Evolutionary conservation across 2,113 vertebrate genomes (phyloP), one percentile per base, ranked within the genome.

Genomic region (Andinoacara biseriatus): DNA sequence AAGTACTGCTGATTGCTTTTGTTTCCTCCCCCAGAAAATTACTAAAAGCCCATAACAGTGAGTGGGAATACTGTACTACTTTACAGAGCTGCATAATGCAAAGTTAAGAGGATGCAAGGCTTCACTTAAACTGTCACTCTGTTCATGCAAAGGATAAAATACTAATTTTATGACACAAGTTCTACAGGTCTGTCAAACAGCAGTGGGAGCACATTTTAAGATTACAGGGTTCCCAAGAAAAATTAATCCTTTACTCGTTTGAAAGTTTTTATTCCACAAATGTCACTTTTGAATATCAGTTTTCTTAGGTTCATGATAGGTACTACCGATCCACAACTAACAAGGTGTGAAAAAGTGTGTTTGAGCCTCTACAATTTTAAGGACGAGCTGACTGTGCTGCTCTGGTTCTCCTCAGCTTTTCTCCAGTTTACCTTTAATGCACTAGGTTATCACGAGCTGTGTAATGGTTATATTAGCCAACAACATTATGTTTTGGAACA

Each of bases 1-100:
- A 82, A 74, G 74, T 79, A 20, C 58, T 5, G 3, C 79, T 85
- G 83, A 91, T 81, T 83, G 78, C 80, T 78, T 86, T 82, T 82
- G 59, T 81, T 89, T 75, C 62, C 76, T 74, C 69, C 75, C 59
- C 17, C 75, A 6, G 46, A 90, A 84, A 90, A 86, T 80, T 17
- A 82, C 80, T 82, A 58, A 89, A 89, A 89, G 58, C 67, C 31
- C 43, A 33, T 31, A 76, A 79, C 38, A 80, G 57, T 63, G 76
- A 83, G 84, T 67, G 57, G 86, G 26, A 75, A 29, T 49, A 13
- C 24, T 77, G 40, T 54, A 54, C 57, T 31, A 76, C 69, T 69
- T 56, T 56, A 84, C 77, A 61, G 58, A 17, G 59, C 54, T 60
- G 79, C 29, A 78, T 57, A 83, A 20, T 29, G 22, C 54, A 60